A percentile compares a stretch with the other conserved stretches of the same genome.
phyloP scores from a whole-genome alignment of 2,888 invertebrate genomes.

The Pseudoips prasinana region DNA sequence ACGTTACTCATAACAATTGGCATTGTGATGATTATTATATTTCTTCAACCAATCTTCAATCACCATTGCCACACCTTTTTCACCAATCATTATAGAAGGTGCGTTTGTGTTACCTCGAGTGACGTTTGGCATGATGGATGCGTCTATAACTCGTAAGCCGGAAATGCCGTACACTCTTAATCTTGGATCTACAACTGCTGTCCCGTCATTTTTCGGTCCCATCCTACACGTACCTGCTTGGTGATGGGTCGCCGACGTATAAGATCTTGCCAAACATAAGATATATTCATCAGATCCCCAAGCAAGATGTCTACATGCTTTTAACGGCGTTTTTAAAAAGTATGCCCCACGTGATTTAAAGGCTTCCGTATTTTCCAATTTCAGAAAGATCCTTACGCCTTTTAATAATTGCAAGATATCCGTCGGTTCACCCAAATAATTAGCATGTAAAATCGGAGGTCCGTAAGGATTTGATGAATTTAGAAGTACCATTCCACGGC shows the following conservation, averaged over 20 bases:
- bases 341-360: constrained; percentile 80
- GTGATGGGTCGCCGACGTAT: constrained; percentile 77
- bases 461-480: constrained; percentile 86
- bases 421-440: constrained; percentile 80
- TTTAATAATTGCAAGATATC: constrained; percentile 83
- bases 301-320: constrained; percentile 40
- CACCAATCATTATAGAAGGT: constrained; percentile 90
- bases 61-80: constrained; percentile 59
- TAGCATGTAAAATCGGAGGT: constrained; percentile 85
- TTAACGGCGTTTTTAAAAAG: constrained; percentile 75
- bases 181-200: constrained; percentile 85
- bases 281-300: constrained; percentile 78
- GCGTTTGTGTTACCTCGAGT: constrained; percentile 91
- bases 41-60: constrained; percentile 41
- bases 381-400: constrained; percentile 81
- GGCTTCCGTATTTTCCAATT: constrained; percentile 79
- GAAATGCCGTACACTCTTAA: constrained; percentile 84
- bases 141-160: constrained; percentile 86
- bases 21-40: too few species aligned
- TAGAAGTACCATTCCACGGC: constrained; percentile 83
- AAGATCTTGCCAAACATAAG: constrained; percentile 82
- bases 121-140: constrained; percentile 90
- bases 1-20: too few species aligned
- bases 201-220: constrained; percentile 79
- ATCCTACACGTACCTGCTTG: constrained; percentile 65